Percentiles rank a stretch among this genome's conserved stretches.
phyloP scores from a whole-genome alignment of 2,888 invertebrate species.

The Muschampia plurimacula region DNA sequence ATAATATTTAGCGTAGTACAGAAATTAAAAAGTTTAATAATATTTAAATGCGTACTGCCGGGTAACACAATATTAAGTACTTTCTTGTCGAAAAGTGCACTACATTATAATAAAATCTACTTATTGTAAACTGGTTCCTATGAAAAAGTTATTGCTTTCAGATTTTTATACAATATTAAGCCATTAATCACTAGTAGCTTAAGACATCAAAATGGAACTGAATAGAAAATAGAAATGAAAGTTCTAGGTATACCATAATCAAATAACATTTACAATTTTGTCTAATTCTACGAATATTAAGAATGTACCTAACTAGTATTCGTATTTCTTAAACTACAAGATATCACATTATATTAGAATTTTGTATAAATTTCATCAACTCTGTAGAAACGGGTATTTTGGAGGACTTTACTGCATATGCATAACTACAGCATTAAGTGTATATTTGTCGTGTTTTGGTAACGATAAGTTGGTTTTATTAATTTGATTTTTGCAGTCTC shows the following conservation, averaged over 20 bases:
- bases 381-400: constrained; percentile 43
- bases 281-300: constrained; percentile 59
- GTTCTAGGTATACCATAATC: constrained; percentile 28
- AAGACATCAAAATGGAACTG: constrained; percentile 50
- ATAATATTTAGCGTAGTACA: constrained; percentile 48
- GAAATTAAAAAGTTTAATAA: constrained; percentile 33
- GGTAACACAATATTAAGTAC: constrained; percentile 8
- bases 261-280: constrained; percentile 50
- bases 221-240: constrained; percentile 36
- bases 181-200: constrained; percentile 44
- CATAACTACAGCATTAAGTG: neutral
- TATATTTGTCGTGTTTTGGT: too few relatives aligned
- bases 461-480: too few relatives aligned
- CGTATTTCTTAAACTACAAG: constrained; percentile 63
- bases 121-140: constrained; percentile 46
- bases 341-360: constrained; percentile 84
- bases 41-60: constrained; percentile 11
- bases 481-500: too few relatives aligned
- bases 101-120: constrained; percentile 30
- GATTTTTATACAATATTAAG: constrained; percentile 49
- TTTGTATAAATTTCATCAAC: constrained; percentile 62
- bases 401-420: neutral
- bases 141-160: constrained; percentile 53
- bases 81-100: constrained; percentile 20
- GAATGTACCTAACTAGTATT: constrained; percentile 61